phyloP scores from a whole-genome alignment of 2,797 vertebrate genomes.

The Glyptemys insculpta region DNA sequence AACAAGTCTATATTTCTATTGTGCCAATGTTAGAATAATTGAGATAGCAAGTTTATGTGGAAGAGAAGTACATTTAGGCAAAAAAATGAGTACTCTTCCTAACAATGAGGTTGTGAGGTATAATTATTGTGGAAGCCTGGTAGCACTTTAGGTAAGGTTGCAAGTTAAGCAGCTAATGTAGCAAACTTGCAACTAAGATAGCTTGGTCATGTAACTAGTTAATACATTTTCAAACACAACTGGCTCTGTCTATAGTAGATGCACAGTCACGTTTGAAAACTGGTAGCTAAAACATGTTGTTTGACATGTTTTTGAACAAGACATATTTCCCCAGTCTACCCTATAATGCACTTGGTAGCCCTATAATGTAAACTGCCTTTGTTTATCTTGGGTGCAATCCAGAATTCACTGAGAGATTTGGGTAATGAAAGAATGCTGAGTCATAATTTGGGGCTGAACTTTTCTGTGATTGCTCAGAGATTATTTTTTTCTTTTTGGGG shows the following conservation, averaged over 20 bases:
- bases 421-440: not conserved
- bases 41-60: not conserved
- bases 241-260: not conserved
- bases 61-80: not conserved
- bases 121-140: fast-evolving
- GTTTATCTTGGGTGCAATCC: not conserved
- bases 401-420: not conserved
- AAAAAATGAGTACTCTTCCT: not conserved
- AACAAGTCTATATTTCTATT: no score
- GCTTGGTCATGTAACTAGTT: not conserved
- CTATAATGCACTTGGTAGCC: not conserved
- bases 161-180: not conserved
- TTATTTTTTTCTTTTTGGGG: not conserved
- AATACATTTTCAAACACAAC: not conserved
- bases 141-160: not conserved
- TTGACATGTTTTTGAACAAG: not conserved
- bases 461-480: not conserved
- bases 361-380: not conserved
- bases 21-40: not conserved
- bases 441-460: not conserved
- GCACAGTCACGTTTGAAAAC: not conserved
- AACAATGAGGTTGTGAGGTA: no score
- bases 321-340: not conserved
- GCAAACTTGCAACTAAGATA: not conserved
- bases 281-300: not conserved